A percentile compares a stretch with the other conserved stretches of the same genome.
phyloP scores from a whole-genome alignment of 2,888 invertebrate genomes.

The Choreutis nemorana region DNA sequence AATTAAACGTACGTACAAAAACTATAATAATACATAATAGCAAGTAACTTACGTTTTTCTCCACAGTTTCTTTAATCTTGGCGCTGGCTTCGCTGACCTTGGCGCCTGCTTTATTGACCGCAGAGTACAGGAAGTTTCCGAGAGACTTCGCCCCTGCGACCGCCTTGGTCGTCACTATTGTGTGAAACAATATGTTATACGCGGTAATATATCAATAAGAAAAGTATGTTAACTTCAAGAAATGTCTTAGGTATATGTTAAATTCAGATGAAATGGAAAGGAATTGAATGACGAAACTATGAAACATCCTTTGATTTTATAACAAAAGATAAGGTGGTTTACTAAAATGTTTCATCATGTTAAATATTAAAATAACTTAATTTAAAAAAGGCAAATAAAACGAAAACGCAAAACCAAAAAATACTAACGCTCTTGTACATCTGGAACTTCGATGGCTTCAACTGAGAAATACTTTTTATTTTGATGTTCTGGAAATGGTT shows the following conservation, averaged over 20 bases:
- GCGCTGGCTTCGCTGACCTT: constrained; percentile 89
- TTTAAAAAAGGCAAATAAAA: constrained; percentile 8
- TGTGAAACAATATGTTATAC: not conserved
- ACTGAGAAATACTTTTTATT: constrained; percentile 44
- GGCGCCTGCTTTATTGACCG: constrained; percentile 95
- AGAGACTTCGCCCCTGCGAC: constrained; percentile 89
- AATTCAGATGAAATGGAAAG: no score
- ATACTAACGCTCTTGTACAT: constrained; percentile 61
- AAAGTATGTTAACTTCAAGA: no score
- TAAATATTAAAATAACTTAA: constrained; percentile 7
- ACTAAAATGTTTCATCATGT: no score
- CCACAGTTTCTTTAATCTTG: constrained; percentile 95
- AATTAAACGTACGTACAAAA: no score
- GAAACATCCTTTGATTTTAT: no score
- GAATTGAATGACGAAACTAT: no score
- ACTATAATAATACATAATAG: no score
- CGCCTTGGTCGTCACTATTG: constrained; percentile 85
- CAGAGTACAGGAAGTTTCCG: constrained; percentile 92
- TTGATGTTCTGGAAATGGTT: constrained; percentile 43
- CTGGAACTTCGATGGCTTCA: constrained; percentile 52
- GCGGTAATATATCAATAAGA: not conserved
- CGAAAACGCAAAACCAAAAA: constrained; percentile 18
- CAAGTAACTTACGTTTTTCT: constrained; percentile 86
- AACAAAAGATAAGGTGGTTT: no score
- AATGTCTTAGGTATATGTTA: no score